Evolutionary conservation across 2,888 invertebrate species (phyloP), one percentile per base, ranked within the genome.

Genomic region (Drosophila tripunctata): DNA sequence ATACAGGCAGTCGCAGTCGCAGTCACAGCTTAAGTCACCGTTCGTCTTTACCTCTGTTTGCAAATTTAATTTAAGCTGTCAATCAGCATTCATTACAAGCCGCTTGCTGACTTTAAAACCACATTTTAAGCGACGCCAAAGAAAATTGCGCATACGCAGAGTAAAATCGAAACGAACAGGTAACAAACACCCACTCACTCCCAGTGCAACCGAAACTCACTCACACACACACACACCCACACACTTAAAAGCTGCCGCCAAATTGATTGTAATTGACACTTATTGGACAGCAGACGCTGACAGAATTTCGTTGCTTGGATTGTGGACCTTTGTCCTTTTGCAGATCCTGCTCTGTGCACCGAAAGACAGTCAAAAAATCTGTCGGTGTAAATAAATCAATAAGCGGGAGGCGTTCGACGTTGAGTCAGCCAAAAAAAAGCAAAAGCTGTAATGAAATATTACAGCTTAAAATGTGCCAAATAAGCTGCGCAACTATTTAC

Each of bases 261-360:
- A 88, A 86, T 88, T 88, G 82, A 83, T 77, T 82, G 81, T 88
- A 89, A 89, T 88, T 89, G 89, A 89, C 89, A 89, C 82, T 89
- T 89, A 89, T 89, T 89, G 84, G 82, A 89, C 88, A 89, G 87
- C 78, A 75, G 80, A 79, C 65, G 58, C 72, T 74, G 67, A 64
- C 73, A 56, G 64, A 78, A 60, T 54, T 67, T 60, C 51, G 45
- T 45, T 65, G 56, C 22, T 44, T 36, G 52, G 50, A 67, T 58
- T 33, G 43, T 38, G 61, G 21, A 58, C 57, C 62, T 61, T 64
- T 57, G 63, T 48, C 62, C 56, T 45, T 30, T n/a, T 30, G 45
- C 40, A 22, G 41, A 44, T 38, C 38, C 19, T 8, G 19, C 12
- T 8, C 2, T 15, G 41, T 14, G 14, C 33, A 30, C 52, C n/a